Percentiles rank a stretch among this genome's conserved stretches.
Conservation (phyloP, 2,113 vertebrate species). For the Diphyllodes magnificus region DNA sequence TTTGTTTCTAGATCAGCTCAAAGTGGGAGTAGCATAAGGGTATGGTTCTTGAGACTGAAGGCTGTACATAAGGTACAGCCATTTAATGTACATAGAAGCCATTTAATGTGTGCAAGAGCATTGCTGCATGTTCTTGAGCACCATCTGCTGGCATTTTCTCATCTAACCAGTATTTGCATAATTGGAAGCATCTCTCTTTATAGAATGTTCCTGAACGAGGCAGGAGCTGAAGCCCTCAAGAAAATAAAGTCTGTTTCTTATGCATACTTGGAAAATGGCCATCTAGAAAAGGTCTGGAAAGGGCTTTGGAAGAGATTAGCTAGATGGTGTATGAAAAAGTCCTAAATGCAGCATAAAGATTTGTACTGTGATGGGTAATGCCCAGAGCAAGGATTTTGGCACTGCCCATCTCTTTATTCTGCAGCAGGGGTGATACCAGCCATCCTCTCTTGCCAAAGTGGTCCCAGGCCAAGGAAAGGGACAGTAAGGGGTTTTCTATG, state of each 20-base stretch:
- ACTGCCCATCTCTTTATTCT: not conserved
- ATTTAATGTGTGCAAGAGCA: not conserved
- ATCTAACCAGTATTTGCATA: not conserved
- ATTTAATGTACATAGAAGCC: not conserved
- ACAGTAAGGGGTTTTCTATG: fast-evolving
- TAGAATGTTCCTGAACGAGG: not conserved
- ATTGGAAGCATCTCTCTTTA: not conserved
- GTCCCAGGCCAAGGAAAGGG: not conserved
- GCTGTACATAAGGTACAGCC: not conserved
- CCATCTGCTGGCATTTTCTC: conserved; percentile 27
- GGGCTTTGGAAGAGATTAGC: not conserved
- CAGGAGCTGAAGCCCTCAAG: not conserved
- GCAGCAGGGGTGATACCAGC: not conserved
- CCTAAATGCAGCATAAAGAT: not conserved
- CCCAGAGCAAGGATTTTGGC: not conserved
- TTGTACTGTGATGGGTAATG: not conserved
- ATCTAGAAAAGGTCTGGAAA: not conserved
- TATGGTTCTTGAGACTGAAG: not conserved
- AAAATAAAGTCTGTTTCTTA: not conserved
- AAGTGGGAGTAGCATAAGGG: not conserved
- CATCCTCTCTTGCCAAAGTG: not conserved
- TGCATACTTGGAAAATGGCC: not conserved
- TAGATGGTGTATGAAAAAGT: not conserved
- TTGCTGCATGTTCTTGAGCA: conserved; percentile 12
- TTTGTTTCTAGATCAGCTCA: not conserved